Conservation (phyloP, 2,888 invertebrate genomes). For the Campoplex capitator region DNA sequence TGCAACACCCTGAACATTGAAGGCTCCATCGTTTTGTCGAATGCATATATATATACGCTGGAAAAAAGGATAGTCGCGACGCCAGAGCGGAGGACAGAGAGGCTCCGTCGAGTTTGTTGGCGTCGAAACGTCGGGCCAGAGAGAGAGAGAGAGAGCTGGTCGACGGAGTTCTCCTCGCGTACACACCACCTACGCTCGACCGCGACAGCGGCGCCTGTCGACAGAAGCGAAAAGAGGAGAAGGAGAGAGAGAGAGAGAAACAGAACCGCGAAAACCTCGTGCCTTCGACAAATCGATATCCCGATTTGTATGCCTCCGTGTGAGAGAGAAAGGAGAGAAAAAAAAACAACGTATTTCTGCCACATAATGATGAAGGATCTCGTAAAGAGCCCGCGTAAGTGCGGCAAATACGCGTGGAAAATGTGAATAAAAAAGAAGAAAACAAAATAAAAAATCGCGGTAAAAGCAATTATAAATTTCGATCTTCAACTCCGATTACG, state of each 20-base stretch:
- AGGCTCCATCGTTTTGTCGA: neutral
- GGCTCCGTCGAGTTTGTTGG: constrained; percentile 55
- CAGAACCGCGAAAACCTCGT: constrained; percentile 46
- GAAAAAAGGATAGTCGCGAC: constrained; percentile 38
- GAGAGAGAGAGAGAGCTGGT: constrained; percentile 65
- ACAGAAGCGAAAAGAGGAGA: constrained; percentile 40
- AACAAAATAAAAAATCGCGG: neutral
- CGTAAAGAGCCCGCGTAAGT: neutral
- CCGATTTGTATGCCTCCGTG: constrained; percentile 57
- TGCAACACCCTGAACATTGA: neutral
- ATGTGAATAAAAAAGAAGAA: neutral
- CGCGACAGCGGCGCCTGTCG: constrained; percentile 60
- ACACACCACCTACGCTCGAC: constrained; percentile 69
- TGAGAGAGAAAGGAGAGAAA: constrained; percentile 38
- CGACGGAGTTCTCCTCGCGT: constrained; percentile 70
- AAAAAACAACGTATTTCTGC: constrained; percentile 48
- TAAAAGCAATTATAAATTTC: neutral
- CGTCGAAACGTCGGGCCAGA: constrained; percentile 62
- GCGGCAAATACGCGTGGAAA: constrained; percentile 33
- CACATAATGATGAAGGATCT: constrained; percentile 42
- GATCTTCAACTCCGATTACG: neutral
- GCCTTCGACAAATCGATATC: constrained; percentile 59
- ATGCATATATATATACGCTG: neutral
- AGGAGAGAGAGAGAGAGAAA: constrained; percentile 45
- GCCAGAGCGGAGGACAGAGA: constrained; percentile 47